These are phyloP conservation scores for Notodonta dromedarius DNA, from an alignment of 2,888 invertebrate species.

Conservation along the genomic window DNA sequence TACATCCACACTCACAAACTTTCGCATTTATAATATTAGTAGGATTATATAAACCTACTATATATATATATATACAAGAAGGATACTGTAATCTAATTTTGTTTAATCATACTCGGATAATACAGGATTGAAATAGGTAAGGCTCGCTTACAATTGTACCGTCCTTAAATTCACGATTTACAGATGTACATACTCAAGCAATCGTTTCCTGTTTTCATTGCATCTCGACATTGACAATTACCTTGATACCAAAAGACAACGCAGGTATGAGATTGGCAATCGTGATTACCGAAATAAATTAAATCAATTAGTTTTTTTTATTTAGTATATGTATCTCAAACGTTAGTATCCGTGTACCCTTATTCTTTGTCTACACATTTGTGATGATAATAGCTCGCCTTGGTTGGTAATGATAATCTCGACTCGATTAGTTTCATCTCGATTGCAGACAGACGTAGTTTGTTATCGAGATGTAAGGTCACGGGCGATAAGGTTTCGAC, in stretches of 20 bases:
- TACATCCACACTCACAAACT: too few relatives aligned
- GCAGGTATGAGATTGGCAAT: constrained; percentile 35
- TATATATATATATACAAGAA: too few relatives aligned
- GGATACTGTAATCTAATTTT: too few relatives aligned
- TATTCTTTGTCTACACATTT: constrained; percentile 48
- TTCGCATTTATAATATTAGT: too few relatives aligned
- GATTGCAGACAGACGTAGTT: constrained; percentile 63
- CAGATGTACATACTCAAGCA: neutral
- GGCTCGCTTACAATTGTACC: neutral
- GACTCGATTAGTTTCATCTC: constrained; percentile 54
- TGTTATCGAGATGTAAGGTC: constrained; percentile 65
- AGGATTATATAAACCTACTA: too few relatives aligned
- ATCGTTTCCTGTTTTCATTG: constrained; percentile 2
- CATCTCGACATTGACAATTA: neutral
- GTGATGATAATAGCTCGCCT: constrained; percentile 57
- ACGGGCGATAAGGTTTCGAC: constrained; percentile 42
- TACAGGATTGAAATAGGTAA: too few relatives aligned
- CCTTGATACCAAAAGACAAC: constrained; percentile 1
- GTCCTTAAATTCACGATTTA: neutral
- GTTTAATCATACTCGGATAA: too few relatives aligned
- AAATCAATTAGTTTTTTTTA: constrained; percentile 15
- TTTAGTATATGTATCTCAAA: constrained; percentile 22
- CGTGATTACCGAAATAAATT: constrained; percentile 33
- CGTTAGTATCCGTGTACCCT: constrained; percentile 32
- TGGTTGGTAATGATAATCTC: constrained; percentile 56